Percentiles rank a stretch among this genome's conserved stretches.
Evolutionary conservation across 2,797 vertebrate species (phyloP).

Genomic region (Chelmon rostratus): DNA sequence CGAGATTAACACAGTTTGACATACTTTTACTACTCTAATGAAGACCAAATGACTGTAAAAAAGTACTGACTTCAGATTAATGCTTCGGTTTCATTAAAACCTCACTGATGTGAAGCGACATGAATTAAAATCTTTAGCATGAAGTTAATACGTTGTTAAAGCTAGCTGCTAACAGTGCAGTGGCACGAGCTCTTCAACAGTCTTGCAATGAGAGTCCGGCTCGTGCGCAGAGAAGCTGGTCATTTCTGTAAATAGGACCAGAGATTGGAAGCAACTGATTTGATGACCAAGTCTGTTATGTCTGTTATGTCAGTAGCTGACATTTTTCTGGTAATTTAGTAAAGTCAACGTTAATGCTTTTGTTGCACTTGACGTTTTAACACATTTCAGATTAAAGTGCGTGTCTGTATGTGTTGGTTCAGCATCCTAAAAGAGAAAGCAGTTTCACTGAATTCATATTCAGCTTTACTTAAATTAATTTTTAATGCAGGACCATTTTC

Average conservation of each 20-base stretch:
- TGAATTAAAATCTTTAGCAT: too few species aligned
- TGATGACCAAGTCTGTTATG: too few species aligned
- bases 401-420: not conserved
- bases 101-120: not conserved
- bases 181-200: not conserved
- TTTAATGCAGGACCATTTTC: too few species aligned
- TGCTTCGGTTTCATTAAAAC: not conserved
- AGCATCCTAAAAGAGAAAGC: not conserved
- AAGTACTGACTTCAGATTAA: not conserved
- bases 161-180: not conserved
- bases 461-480: not conserved
- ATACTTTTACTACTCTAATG: constrained; percentile 40
- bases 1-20: constrained; percentile 84
- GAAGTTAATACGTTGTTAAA: not conserved
- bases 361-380: too few species aligned
- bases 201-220: too few species aligned
- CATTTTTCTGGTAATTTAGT: too few species aligned
- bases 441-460: not conserved
- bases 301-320: too few species aligned
- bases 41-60: fast-evolving
- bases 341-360: too few species aligned
- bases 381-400: not conserved
- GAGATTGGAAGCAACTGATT: not conserved
- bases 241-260: not conserved
- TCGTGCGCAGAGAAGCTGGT: not conserved